These are phyloP conservation scores for Falco punctatus DNA, from an alignment of 2,113 vertebrate genomes.

Conservation along the genomic window DNA sequence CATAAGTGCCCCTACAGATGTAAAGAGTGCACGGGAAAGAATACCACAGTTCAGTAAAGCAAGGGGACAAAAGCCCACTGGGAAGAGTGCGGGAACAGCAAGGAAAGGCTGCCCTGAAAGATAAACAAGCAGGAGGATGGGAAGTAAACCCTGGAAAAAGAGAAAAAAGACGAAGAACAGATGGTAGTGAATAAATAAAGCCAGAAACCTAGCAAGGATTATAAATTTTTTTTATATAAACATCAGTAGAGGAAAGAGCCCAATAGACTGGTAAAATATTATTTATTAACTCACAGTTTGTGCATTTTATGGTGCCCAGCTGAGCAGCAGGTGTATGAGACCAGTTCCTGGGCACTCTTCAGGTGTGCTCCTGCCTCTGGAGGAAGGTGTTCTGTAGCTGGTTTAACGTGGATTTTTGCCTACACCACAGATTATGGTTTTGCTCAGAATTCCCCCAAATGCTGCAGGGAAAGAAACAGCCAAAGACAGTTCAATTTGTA, in stretches of 20 bases:
- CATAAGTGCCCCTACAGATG: not conserved
- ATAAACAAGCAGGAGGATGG: not conserved
- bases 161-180: slow-evolving; percentile 36
- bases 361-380: not conserved
- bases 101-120: not conserved
- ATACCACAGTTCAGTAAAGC: not conserved
- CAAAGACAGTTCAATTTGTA: not conserved
- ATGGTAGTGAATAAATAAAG: slow-evolving; percentile 24
- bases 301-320: not conserved
- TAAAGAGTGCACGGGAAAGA: not conserved
- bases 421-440: not conserved
- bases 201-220: slow-evolving; percentile 27
- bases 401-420: not conserved
- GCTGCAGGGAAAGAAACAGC: not conserved
- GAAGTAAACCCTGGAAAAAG: not conserved
- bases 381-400: not conserved
- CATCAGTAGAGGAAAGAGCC: not conserved
- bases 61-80: not conserved
- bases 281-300: not conserved
- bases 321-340: not conserved
- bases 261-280: not conserved
- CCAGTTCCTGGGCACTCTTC: not conserved
- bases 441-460: not conserved
- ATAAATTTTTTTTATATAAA: slow-evolving; percentile 29
- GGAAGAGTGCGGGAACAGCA: not conserved